Percentiles rank a stretch among this genome's conserved stretches.
phyloP scores from a whole-genome alignment of 2,113 vertebrate species.

The Nothocercus julius region DNA sequence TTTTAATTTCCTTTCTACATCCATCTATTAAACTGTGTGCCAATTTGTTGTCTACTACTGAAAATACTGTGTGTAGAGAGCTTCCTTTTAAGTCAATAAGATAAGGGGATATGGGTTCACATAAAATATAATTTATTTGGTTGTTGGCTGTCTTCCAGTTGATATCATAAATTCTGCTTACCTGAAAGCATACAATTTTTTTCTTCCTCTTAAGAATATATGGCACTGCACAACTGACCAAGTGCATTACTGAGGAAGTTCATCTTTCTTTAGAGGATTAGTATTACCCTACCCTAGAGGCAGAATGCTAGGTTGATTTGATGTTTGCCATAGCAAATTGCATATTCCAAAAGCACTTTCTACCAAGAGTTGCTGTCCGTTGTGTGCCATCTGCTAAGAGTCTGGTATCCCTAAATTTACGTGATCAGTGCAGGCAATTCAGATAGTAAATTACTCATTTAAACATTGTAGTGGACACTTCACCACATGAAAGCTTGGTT shows the following conservation, averaged over 20 bases:
- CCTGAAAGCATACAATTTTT: slow-evolving; percentile 12
- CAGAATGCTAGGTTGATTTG: slow-evolving; percentile 50
- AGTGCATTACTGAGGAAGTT: slow-evolving; percentile 29
- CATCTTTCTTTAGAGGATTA: slow-evolving; percentile 25
- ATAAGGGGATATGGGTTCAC: slow-evolving; percentile 47
- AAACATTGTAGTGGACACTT: slow-evolving; percentile 41
- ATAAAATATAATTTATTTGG: slow-evolving; percentile 59
- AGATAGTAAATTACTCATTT: slow-evolving; percentile 58
- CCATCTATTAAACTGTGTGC: neutral
- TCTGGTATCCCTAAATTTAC: slow-evolving; percentile 62
- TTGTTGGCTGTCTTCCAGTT: slow-evolving; percentile 37
- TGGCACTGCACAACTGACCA: slow-evolving; percentile 31
- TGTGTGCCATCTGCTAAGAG: slow-evolving; percentile 52
- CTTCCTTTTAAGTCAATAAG: slow-evolving; percentile 43
- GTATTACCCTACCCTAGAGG: slow-evolving; percentile 30
- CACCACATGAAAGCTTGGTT: slow-evolving; percentile 27
- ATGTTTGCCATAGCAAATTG: slow-evolving; percentile 60
- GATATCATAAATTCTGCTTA: slow-evolving; percentile 44
- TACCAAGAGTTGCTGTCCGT: slow-evolving; percentile 46
- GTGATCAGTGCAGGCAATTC: slow-evolving; percentile 22
- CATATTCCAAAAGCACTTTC: slow-evolving; percentile 34
- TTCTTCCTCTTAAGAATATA: neutral
- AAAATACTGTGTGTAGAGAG: slow-evolving; percentile 10
- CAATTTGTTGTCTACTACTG: slow-evolving; percentile 33
- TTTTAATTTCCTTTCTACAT: slow-evolving; percentile 52